Conservation (phyloP, 2,888 invertebrate species). For the Phengaris arion region DNA sequence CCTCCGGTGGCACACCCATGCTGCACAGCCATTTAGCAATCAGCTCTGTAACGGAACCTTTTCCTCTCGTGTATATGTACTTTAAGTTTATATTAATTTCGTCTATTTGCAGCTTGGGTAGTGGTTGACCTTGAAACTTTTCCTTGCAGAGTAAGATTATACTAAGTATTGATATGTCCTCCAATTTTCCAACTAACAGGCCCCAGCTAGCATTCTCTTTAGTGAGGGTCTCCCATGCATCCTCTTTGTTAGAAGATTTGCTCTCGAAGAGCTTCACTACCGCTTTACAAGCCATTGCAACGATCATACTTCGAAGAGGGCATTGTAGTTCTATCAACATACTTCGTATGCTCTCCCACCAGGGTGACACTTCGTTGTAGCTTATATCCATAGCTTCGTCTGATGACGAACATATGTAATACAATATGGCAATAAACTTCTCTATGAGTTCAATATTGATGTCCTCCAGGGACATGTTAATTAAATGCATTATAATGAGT, state of each 20-base stretch:
- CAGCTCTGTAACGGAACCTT: slow-evolving; percentile 93
- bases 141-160: slow-evolving; percentile 81
- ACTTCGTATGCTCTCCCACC: slow-evolving; percentile 90
- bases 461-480: slow-evolving; percentile 80
- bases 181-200: slow-evolving; percentile 90
- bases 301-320: slow-evolving; percentile 88
- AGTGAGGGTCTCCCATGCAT: slow-evolving; percentile 89
- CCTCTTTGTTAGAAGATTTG: slow-evolving; percentile 70
- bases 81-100: slow-evolving; percentile 82
- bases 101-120: slow-evolving; percentile 78
- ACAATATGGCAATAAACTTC: slow-evolving; percentile 82
- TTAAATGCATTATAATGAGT: slow-evolving; percentile 85
- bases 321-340: slow-evolving; percentile 85
- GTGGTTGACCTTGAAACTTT: slow-evolving; percentile 54
- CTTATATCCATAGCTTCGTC: slow-evolving; percentile 81
- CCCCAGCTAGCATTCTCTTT: slow-evolving; percentile 94
- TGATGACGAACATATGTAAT: slow-evolving; percentile 82
- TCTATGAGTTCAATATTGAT: slow-evolving; percentile 81
- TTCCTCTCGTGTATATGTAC: slow-evolving; percentile 82
- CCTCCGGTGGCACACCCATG: slow-evolving; percentile 84
- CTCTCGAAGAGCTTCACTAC: slow-evolving; percentile 80
- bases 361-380: slow-evolving; percentile 85
- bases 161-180: slow-evolving; percentile 90
- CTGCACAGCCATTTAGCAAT: slow-evolving; percentile 92
- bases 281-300: slow-evolving; percentile 90